Base-by-base conservation (phyloP, 2,888 invertebrate species). In the Salpingus planirostris region DNA sequence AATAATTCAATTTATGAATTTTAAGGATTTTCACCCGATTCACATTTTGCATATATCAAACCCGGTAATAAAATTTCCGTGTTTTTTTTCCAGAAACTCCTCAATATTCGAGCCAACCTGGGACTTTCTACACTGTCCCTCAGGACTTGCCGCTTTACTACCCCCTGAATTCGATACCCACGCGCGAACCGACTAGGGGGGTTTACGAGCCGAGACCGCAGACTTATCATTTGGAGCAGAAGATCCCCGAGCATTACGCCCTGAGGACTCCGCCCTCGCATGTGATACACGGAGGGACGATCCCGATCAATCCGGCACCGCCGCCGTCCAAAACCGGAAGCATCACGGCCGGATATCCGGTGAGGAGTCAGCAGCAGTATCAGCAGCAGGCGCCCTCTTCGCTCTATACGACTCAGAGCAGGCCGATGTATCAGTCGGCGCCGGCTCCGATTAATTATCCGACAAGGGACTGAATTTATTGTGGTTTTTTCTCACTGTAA, bases 321-420 rank as follows among this genome's bases (percentile, higher is more conserved):
- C 69, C 70, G 50, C 75, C 76, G 36, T 65, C 77, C n/a, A 83
- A 85, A 57, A 74, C 81, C 1, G 85, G 87, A 38, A 82, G 85
- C 51, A 88, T 89, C 39, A 83, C 86, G 1, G 80, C 86, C 38
- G 87, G 87, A 2, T 89, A 87, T 69, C 85, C 87, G 0, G 82
- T 86, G 1, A 74, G 84, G 42, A 76, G 76, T 33, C 71, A 74
- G 38, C 71, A 64, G 34, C 61, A 63, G 27, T 63, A 65, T 36
- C 61, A 54, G 34, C 71, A 64, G 34, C 59, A 62, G 28, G 60
- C 62, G 29, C 63, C 63, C 33, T 60, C 63, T 13, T 55, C 63
- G 1, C 37, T 64, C 25, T 64, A 64, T 33, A 64, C 64, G 2
- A 48, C 62, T 6, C 64, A 62, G 36, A 59, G 54, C 36, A 49